Evolutionary conservation across 1,140 invertebrate genomes (phyloP).

Genomic region (Drosophila chauvacae): DNA sequence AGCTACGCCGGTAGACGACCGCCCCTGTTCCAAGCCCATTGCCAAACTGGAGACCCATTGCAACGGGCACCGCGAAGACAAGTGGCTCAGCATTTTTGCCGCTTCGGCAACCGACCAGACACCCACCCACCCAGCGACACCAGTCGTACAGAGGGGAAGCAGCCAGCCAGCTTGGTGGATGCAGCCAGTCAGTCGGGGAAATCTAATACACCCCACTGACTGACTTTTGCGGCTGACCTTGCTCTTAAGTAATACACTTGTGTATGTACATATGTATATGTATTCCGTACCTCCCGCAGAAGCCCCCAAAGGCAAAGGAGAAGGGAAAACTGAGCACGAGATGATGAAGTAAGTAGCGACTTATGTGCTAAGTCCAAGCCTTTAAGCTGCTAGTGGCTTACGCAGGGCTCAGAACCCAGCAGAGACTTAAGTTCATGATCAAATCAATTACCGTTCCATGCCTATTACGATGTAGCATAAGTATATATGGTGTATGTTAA

Average conservation of each 20-base stretch:
- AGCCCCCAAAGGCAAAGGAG: constrained; percentile 45
- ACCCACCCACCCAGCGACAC: background rate
- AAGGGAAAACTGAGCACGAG: constrained; percentile 28
- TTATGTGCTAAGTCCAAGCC: constrained; percentile 11
- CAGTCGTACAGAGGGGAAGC: background rate
- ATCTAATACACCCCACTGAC: constrained; percentile 62
- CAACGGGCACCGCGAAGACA: constrained; percentile 38
- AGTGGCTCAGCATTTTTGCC: constrained; percentile 73
- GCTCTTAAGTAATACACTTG: constrained; percentile 54
- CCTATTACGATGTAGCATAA: constrained; percentile 33
- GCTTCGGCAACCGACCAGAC: constrained; percentile 53
- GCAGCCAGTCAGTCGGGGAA: constrained; percentile 22
- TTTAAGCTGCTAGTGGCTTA: constrained; percentile 29
- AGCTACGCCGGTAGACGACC: constrained; percentile 15
- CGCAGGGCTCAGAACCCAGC: constrained; percentile 29
- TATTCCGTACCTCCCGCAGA: constrained; percentile 34
- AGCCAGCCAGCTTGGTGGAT: background rate
- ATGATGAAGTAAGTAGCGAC: constrained; percentile 64
- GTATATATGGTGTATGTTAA: constrained; percentile 1
- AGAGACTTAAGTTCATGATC: constrained; percentile 71
- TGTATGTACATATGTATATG: background rate
- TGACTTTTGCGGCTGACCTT: constrained; percentile 70
- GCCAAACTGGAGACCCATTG: constrained; percentile 21
- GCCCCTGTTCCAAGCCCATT: constrained; percentile 15
- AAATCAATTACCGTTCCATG: constrained; percentile 61